A percentile compares a stretch with the other conserved stretches of the same genome.
Conservation (phyloP, 2,113 vertebrate genomes). For the Taxidea taxus region DNA sequence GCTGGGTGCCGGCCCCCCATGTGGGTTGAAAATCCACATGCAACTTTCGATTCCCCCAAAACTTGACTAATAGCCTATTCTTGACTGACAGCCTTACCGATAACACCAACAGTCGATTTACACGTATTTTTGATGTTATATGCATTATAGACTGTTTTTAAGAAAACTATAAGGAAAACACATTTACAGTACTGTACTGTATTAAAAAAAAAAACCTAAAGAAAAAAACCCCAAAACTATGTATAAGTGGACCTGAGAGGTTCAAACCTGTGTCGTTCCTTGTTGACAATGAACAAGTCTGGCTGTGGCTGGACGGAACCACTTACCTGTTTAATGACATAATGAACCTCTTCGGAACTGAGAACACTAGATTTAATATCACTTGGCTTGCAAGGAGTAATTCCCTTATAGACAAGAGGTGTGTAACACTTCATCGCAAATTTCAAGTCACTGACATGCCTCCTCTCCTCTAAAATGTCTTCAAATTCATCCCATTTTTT, state of each 20-base stretch:
- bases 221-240: neutral
- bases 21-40: neutral
- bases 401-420: constrained; percentile 90
- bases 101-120: neutral
- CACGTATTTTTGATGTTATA: neutral
- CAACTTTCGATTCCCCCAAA: neutral
- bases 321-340: constrained; percentile 91
- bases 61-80: neutral
- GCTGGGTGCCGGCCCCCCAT: neutral
- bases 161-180: neutral
- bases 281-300: neutral
- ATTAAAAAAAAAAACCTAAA: neutral
- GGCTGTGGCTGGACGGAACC: neutral
- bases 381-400: constrained; percentile 87
- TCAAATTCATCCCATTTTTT: constrained; percentile 96
- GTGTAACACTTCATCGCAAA: constrained; percentile 94
- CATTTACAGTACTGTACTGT: neutral
- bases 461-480: constrained; percentile 94
- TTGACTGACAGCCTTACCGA: neutral
- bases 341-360: constrained; percentile 89
- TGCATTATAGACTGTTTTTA: neutral
- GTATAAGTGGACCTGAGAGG: neutral
- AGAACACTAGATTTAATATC: constrained; percentile 90
- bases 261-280: neutral
- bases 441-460: constrained; percentile 92